phyloP scores from a whole-genome alignment of 2,888 invertebrate genomes.

The Sabatieria punctata region DNA sequence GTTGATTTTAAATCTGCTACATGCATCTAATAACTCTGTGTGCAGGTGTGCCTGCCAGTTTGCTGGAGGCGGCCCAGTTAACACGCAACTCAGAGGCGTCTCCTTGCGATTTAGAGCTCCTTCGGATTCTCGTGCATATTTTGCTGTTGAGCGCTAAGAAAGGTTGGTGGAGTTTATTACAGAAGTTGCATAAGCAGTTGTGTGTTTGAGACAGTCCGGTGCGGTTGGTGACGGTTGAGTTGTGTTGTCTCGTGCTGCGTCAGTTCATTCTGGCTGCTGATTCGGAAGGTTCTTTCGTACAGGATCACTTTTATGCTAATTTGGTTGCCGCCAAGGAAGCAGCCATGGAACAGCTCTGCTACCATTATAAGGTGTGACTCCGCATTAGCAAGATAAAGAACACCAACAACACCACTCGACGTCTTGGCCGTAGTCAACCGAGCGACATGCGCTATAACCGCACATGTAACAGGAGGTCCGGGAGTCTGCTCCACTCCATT shows the following conservation, averaged over 20 bases:
- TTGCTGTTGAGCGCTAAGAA: background rate
- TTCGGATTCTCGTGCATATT: background rate
- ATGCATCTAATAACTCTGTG: background rate
- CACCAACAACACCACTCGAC: too few species aligned
- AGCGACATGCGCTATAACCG: too few species aligned
- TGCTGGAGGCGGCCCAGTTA: conserved; percentile 16
- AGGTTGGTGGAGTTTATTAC: background rate
- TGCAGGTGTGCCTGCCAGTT: conserved; percentile 5
- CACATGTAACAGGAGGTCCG: too few species aligned
- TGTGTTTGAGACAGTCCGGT: conserved; percentile 53
- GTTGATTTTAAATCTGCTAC: background rate
- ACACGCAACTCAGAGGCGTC: background rate
- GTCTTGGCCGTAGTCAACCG: too few species aligned
- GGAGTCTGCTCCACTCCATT: too few species aligned
- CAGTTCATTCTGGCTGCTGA: conserved; percentile 44
- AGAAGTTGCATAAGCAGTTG: background rate
- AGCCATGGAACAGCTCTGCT: conserved; percentile 63
- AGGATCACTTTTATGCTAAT: conserved; percentile 49
- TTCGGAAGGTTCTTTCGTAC: conserved; percentile 41
- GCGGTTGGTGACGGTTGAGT: conserved; percentile 73
- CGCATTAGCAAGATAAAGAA: too few species aligned
- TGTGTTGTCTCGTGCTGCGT: conserved; percentile 61
- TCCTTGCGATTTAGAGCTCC: background rate
- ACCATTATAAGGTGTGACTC: conserved; percentile 84
- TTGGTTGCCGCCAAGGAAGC: conserved; percentile 57